A percentile compares a stretch with the other conserved stretches of the same genome.
Conservation (phyloP, 2,888 invertebrate species). For the Cephus sareptanus region DNA sequence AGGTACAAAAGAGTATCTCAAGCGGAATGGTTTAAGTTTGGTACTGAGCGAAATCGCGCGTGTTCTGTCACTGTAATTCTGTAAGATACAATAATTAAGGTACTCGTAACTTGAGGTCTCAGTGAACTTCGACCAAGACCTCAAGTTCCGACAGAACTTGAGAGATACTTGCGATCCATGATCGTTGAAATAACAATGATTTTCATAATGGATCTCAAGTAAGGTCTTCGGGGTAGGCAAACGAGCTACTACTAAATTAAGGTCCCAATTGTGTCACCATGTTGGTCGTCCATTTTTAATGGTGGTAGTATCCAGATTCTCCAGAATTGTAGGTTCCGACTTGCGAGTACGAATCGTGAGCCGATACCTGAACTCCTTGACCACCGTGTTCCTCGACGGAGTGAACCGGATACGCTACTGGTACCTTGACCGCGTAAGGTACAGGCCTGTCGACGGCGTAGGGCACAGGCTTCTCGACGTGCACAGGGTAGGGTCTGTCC, state of each 20-base stretch:
- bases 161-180: neutral
- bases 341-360: constrained; percentile 2
- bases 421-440: constrained; percentile 70
- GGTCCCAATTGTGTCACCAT: neutral
- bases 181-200: neutral
- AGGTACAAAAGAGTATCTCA: constrained; percentile 63
- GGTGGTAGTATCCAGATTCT: neutral
- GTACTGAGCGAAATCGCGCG: neutral
- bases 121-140: neutral
- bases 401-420: constrained; percentile 67
- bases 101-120: neutral
- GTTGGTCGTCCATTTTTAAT: neutral
- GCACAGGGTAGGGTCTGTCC: constrained; percentile 75
- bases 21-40: neutral
- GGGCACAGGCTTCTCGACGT: constrained; percentile 55
- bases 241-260: neutral
- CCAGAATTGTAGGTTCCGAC: neutral
- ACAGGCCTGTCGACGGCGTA: constrained; percentile 48
- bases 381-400: constrained; percentile 49
- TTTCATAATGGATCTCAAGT: neutral
- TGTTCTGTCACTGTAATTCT: neutral
- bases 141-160: neutral
- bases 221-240: neutral
- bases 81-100: neutral
- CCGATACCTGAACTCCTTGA: neutral